Evolutionary conservation across 2,888 invertebrate species (phyloP), one percentile per base, ranked within the genome.

Genomic region (Tigriopus californicus): DNA sequence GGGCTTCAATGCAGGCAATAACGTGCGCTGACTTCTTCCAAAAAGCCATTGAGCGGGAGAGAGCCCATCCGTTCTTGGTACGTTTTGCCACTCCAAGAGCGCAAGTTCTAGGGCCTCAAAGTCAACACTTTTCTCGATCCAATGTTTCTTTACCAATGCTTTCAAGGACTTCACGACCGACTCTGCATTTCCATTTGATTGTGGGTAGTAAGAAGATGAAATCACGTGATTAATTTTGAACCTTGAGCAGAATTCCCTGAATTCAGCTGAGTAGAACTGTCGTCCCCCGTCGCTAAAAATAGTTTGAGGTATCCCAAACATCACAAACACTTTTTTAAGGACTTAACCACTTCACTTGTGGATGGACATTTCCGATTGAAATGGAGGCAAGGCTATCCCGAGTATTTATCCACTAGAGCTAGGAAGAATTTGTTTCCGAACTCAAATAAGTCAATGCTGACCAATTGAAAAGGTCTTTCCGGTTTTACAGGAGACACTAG

Each of bases 311-410:
- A 15, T 44, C 24, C 56, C 56, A 11, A 44, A 42, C 33, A 8
- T 44, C 2, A 42, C 13, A n/a, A 56, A 56, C 41, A 61, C 49
- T 15, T 12, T 10, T 25, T 15, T 15, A 61, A 42, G 0, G 8
- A 22, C 13, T 6, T 12, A 2, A 48, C 15, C 11, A 61, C 22
- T 22, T 61, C 57, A 22, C 33, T 33, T 11, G 58, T 25, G 10
- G 51, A 58, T 1, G 61, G 52, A 12, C 44, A 22, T 12, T 41
- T 42, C 1, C 33, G 42, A 15, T 58, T 53, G 1, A 46, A 41
- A 2, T 6, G 12, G 13, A 58, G 41, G 41, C 33, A 20, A 5
- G 56, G 56, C 56, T 42, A 56, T 8, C 49, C 59, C 3, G 61
- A 61, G n/a, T 12, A 11, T 12, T 42, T 12, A 12, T 61, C 59